Conservation (phyloP, 1,140 invertebrate genomes). For the Manduca sexta region DNA sequence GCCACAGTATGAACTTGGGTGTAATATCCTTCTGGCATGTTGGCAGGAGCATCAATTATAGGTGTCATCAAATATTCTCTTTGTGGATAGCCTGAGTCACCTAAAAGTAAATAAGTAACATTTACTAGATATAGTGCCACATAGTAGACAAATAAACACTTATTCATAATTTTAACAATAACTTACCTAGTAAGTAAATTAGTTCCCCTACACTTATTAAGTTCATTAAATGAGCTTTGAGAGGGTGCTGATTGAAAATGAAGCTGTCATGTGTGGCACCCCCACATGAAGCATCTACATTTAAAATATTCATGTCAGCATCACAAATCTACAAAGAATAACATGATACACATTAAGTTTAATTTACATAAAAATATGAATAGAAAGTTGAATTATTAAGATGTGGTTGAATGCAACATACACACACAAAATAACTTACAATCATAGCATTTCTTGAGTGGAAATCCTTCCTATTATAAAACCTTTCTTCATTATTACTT, state of each 20-base stretch:
- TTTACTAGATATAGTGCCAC: neutral
- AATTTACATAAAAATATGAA: neutral
- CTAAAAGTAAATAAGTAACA: constrained; percentile 5
- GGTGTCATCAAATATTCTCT: constrained; percentile 22
- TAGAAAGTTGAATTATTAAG: no score
- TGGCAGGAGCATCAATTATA: constrained; percentile 6
- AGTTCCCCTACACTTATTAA: constrained; percentile 7
- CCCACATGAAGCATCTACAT: constrained; percentile 10
- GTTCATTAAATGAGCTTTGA: constrained; percentile 5
- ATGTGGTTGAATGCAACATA: no score
- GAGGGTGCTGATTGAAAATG: constrained; percentile 7
- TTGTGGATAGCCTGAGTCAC: constrained; percentile 21
- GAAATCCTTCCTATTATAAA: constrained; percentile 22
- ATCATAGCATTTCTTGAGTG: constrained; percentile 26
- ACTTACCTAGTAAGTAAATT: constrained; percentile 6
- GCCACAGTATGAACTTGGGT: constrained; percentile 10
- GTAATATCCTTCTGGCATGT: constrained; percentile 12
- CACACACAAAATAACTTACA: no score
- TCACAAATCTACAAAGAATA: constrained; percentile 14
- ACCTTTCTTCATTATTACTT: constrained; percentile 21
- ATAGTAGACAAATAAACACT: neutral
- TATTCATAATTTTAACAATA: neutral
- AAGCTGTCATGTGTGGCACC: constrained; percentile 16
- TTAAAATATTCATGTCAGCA: constrained; percentile 9
- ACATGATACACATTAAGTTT: neutral